Evolutionary conservation across 2,113 vertebrate genomes (phyloP).

Genomic region (Rhinoderma darwinii): DNA sequence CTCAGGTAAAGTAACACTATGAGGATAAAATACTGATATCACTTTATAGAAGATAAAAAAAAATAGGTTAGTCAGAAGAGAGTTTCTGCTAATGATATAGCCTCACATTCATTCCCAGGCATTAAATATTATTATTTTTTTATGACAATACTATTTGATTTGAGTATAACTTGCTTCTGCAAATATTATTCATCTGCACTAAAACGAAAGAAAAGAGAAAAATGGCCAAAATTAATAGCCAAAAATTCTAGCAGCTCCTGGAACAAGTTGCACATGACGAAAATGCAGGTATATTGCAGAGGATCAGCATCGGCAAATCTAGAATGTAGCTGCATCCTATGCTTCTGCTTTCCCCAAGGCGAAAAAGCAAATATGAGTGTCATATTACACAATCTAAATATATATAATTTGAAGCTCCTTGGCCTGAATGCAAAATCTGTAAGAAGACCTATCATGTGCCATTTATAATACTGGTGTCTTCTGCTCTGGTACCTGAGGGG

Average conservation of each 20-base stretch:
- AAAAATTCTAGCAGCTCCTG: background rate
- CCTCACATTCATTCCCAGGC: background rate
- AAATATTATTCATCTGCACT: background rate
- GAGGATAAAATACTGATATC: constrained; percentile 42
- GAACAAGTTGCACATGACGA: background rate
- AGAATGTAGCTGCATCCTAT: too few relatives aligned
- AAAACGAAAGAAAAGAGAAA: background rate
- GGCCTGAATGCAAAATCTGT: too few relatives aligned
- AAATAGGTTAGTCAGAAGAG: background rate
- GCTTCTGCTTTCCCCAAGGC: too few relatives aligned
- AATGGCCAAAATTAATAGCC: background rate
- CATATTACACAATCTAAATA: too few relatives aligned
- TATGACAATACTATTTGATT: background rate
- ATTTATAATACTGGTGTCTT: too few relatives aligned
- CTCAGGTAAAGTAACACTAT: constrained; percentile 52
- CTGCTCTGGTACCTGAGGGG: too few relatives aligned
- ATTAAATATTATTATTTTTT: background rate
- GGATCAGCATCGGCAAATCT: too few relatives aligned
- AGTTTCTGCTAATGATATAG: background rate
- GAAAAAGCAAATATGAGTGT: too few relatives aligned
- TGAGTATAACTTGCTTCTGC: background rate
- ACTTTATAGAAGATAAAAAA: constrained; percentile 21
- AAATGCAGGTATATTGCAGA: background rate
- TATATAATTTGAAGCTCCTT: too few relatives aligned
- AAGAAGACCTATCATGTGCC: too few relatives aligned